Percentiles rank a stretch among this genome's conserved stretches.
Evolutionary conservation across 1,140 invertebrate genomes (phyloP).

Genomic region (Planococcus citri): DNA sequence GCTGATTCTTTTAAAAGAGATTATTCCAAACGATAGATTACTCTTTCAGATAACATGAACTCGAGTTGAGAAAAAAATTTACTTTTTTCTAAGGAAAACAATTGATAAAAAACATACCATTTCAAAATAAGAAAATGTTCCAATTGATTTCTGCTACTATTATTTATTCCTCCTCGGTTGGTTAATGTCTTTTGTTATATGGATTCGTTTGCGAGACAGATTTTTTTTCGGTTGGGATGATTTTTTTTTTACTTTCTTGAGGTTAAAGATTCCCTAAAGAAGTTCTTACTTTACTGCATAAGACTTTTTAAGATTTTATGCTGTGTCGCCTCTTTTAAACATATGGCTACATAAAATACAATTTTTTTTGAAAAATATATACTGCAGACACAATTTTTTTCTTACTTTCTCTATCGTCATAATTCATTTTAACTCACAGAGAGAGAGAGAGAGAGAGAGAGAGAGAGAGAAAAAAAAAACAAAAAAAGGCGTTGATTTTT

Average conservation of each 20-base stretch:
- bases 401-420: too few relatives aligned
- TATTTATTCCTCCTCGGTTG: not conserved
- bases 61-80: not conserved
- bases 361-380: too few relatives aligned
- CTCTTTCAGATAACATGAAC: not conserved
- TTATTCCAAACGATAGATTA: not conserved
- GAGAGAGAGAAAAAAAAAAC: too few relatives aligned
- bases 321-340: not conserved
- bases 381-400: too few relatives aligned
- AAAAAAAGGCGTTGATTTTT: not conserved
- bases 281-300: not conserved
- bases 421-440: too few relatives aligned
- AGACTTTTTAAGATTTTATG: not conserved
- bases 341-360: not conserved
- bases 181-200: not conserved
- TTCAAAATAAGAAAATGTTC: not conserved
- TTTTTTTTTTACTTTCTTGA: not conserved
- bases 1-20: conserved; percentile 3
- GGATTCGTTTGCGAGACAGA: not conserved
- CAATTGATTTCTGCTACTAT: not conserved
- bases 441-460: too few relatives aligned
- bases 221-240: not conserved
- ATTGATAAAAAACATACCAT: not conserved
- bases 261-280: not conserved
- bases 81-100: not conserved